These are phyloP conservation scores for Poeciliopsis retropinna DNA, from an alignment of 2,113 vertebrate species.

Conservation along the genomic window DNA sequence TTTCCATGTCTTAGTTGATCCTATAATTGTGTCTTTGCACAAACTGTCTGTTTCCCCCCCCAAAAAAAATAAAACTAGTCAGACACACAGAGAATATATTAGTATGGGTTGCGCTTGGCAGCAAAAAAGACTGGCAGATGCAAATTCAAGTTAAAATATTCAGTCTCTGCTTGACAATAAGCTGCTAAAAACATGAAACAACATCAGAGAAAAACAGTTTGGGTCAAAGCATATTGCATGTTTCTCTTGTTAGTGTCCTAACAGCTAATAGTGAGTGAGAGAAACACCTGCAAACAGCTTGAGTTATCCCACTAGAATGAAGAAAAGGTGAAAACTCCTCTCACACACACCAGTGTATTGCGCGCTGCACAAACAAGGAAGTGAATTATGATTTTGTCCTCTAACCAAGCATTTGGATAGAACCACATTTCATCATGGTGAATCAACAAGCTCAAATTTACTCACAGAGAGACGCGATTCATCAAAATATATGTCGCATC, in stretches of 20 bases:
- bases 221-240: background rate
- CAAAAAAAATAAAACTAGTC: background rate
- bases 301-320: background rate
- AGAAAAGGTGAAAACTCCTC: background rate
- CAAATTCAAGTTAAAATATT: background rate
- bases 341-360: background rate
- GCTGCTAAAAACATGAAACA: background rate
- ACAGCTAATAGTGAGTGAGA: conserved; percentile 3
- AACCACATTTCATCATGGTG: conserved; percentile 61
- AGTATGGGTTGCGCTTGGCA: background rate
- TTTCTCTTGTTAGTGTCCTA: conserved; percentile 8
- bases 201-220: background rate
- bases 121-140: background rate
- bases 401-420: conserved; percentile 33
- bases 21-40: background rate
- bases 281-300: conserved; percentile 19
- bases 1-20: conserved; percentile 15
- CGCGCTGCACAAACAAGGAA: conserved; percentile 40
- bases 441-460: conserved; percentile 72
- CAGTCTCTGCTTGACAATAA: background rate
- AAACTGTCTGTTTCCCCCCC: background rate
- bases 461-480: conserved; percentile 52
- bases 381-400: conserved; percentile 63
- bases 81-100: background rate
- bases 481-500: conserved; percentile 48